Evolutionary conservation across 2,797 vertebrate genomes (phyloP), one percentile per base, ranked within the genome.

Genomic region (Rhinella marina): DNA sequence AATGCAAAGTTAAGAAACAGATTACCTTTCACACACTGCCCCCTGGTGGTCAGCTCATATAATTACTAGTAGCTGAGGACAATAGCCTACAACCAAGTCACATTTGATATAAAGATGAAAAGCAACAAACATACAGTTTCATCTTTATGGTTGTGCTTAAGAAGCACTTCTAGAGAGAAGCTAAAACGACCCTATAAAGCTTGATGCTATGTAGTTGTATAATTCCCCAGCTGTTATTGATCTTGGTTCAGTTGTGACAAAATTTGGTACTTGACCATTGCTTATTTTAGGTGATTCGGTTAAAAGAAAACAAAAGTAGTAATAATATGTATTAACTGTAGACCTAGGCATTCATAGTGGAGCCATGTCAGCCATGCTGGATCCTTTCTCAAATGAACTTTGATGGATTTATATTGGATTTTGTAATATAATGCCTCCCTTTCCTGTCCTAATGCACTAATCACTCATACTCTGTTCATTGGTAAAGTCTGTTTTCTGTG

Each of bases 21-120:
- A 86, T 89, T 83, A 66, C 75, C 66, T 73, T 79, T 83, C 78
- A 72, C 64, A 73, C 70, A 89, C 32, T 89, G 85, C 52, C 85
- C 85, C 80, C 88, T 86, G 29, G n/a, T 89, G 88, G 73, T 13
- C 21, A 80, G 29, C 48, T 9, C 6, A 13, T 72, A 3, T 41
- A 54, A 32, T 54, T 59, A 68, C 14, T 5, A 41, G 2, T 10
- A 82, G 29, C 54, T 76, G 77, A 14, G 9, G 23, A n/a, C 59
- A 62, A 68, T 23, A 66, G 12, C n/a, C 32, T 64, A 64, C 56
- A 75, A 75, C 17, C 57, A 88, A 86, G 79, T 77, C 77, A 76
- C 27, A 82, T 82, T 77, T 59, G 87, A 85, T 85, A 48, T 76
- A 86, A 66, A 76, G 50, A 82, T 89, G 82, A 86, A 89, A 86